phyloP scores from a whole-genome alignment of 2,113 vertebrate genomes.

The Alouatta palliata region DNA sequence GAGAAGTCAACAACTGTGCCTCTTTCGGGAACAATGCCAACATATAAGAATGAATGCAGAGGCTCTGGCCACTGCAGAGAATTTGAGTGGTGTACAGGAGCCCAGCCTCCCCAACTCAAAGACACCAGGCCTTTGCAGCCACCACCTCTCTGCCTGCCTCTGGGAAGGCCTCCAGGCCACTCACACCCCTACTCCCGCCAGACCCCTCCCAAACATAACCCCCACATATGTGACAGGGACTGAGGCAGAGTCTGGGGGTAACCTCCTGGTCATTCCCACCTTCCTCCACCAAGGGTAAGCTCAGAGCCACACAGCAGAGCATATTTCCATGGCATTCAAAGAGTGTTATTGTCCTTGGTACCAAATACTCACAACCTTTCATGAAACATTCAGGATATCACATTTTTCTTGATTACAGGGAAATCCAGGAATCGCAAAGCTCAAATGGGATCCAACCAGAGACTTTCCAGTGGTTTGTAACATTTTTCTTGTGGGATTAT shows the following conservation, averaged over 20 bases:
- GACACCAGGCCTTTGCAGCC: background rate
- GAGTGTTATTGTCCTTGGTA: background rate
- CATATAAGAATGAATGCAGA: background rate
- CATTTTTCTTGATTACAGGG: background rate
- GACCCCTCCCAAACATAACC: background rate
- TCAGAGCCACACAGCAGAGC: background rate
- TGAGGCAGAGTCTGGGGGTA: background rate
- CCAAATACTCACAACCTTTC: background rate
- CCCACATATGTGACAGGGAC: background rate
- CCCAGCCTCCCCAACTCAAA: background rate
- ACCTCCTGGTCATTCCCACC: background rate
- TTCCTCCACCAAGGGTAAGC: background rate
- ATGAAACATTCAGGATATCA: background rate
- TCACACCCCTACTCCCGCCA: background rate
- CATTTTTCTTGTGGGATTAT: background rate
- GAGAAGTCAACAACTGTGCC: background rate
- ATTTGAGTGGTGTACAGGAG: background rate
- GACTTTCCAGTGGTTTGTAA: conserved; percentile 4
- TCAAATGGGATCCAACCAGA: conserved; percentile 1
- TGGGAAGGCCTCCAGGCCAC: background rate
- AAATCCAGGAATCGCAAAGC: background rate
- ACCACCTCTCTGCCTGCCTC: background rate
- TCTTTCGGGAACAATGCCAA: background rate
- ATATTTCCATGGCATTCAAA: background rate
- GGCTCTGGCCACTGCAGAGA: background rate